Percentiles rank a stretch among this genome's conserved stretches.
Evolutionary conservation across 2,113 vertebrate species (phyloP).

Genomic region (mouse (Mus musculus)): GRCm39 chr6:64963501-64964000

Average conservation of each 20-base stretch:
- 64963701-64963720: too few relatives aligned
- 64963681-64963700: too few relatives aligned
- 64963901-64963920: background rate
- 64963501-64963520: background rate
- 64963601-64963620: background rate
- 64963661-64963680: background rate
- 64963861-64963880: background rate
- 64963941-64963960: background rate
- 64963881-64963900: background rate
- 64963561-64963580: background rate
- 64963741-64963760: too few relatives aligned
- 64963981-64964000: background rate
- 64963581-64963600: background rate
- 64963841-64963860: too few relatives aligned
- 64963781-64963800: too few relatives aligned
- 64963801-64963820: too few relatives aligned
- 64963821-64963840: too few relatives aligned
- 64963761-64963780: too few relatives aligned
- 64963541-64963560: background rate
- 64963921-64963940: background rate
- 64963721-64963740: too few relatives aligned
- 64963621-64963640: background rate
- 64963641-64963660: background rate
- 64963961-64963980: background rate
- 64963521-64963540: background rate